These are phyloP conservation scores for Nudaria mundana DNA, from an alignment of 2,888 invertebrate species.

Conservation along the genomic window DNA sequence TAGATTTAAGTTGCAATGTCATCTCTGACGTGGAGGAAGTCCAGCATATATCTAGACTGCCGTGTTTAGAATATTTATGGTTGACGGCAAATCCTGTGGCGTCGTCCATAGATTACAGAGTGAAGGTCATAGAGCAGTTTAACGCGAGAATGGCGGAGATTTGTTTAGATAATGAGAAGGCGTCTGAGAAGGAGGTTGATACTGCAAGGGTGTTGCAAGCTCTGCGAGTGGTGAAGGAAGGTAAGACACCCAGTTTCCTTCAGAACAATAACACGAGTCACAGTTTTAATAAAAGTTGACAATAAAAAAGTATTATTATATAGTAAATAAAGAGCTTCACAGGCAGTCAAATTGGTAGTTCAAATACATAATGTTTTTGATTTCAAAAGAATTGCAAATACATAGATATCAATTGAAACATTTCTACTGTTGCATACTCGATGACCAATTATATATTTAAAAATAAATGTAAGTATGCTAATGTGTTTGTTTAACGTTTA, in stretches of 20 bases:
- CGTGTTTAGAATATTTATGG: constrained; percentile 92
- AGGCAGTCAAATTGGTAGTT: too few species aligned
- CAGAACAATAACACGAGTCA: constrained; percentile 74
- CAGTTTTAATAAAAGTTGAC: constrained; percentile 72
- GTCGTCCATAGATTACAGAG: constrained; percentile 91
- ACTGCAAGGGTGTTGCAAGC: constrained; percentile 96
- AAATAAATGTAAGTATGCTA: too few species aligned
- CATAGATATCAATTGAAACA: too few species aligned
- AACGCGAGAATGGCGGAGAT: constrained; percentile 91
- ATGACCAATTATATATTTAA: too few species aligned
- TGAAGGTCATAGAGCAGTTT: constrained; percentile 93
- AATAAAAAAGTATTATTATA: too few species aligned
- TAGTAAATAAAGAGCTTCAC: too few species aligned
- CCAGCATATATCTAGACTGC: constrained; percentile 88
- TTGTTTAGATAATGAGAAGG: constrained; percentile 92
- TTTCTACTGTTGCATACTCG: too few species aligned
- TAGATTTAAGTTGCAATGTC: constrained; percentile 93
- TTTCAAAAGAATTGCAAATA: too few species aligned
- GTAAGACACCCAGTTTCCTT: constrained; percentile 82
- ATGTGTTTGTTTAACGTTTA: too few species aligned
- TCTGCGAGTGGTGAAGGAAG: constrained; percentile 88
- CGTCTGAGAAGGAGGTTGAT: constrained; percentile 93
- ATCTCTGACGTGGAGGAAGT: constrained; percentile 91
- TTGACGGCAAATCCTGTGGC: constrained; percentile 95
- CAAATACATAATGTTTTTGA: too few species aligned